These are phyloP conservation scores for Drosophila prosaltans DNA, from an alignment of 1,140 invertebrate genomes.

Conservation along the genomic window DNA sequence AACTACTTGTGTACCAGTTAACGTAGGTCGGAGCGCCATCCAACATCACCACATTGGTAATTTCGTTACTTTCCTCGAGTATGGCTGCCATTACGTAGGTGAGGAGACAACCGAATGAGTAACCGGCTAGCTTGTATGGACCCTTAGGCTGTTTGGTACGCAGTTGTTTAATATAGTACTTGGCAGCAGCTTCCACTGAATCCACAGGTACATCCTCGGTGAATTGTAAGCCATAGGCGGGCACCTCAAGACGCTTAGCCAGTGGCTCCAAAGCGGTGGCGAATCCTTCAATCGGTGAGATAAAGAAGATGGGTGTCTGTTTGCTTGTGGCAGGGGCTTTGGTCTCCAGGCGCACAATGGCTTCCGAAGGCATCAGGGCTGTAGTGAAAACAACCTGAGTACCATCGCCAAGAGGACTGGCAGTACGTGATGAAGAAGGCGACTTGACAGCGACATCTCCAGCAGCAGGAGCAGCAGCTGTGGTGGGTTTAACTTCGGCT, in stretches of 20 bases:
- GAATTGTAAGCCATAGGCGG: constrained; percentile 96
- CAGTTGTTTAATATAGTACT: constrained; percentile 91
- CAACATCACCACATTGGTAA: constrained; percentile 89
- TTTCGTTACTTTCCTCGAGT: constrained; percentile 88
- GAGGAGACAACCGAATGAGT: constrained; percentile 96
- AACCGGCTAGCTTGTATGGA: constrained; percentile 94
- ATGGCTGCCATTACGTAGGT: constrained; percentile 96
- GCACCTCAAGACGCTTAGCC: constrained; percentile 87
- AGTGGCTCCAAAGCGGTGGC: constrained; percentile 88
- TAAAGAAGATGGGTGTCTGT: constrained; percentile 87
- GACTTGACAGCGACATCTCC: constrained; percentile 43
- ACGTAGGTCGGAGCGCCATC: constrained; percentile 97
- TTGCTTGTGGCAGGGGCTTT: constrained; percentile 77
- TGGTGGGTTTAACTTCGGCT: constrained; percentile 57
- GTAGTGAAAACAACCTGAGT: constrained; percentile 84
- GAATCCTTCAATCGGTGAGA: constrained; percentile 97
- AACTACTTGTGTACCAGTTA: constrained; percentile 88
- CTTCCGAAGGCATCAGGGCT: constrained; percentile 87
- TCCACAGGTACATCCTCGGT: constrained; percentile 89
- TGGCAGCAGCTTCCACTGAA: constrained; percentile 89
- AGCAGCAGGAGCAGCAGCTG: constrained; percentile 48
- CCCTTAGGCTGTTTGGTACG: constrained; percentile 90
- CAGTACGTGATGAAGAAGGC: constrained; percentile 47
- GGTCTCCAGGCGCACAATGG: constrained; percentile 86
- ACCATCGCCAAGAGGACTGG: constrained; percentile 74